These are phyloP conservation scores for Brachypodius melanocephalos DNA, from an alignment of 2,113 vertebrate genomes.

Conservation along the genomic window DNA sequence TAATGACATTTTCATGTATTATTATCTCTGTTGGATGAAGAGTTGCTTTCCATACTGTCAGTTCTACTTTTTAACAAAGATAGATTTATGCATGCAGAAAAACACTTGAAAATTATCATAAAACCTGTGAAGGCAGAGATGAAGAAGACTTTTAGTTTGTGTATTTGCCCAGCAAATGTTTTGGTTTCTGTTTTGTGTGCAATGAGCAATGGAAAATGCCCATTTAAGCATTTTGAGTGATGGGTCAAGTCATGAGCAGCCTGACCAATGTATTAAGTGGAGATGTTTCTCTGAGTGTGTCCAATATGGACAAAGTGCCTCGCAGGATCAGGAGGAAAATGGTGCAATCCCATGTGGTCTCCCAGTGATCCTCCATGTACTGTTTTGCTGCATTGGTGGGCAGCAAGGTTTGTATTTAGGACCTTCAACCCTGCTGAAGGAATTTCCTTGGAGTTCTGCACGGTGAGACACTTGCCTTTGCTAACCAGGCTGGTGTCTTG, in stretches of 20 bases:
- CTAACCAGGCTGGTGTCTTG: not conserved
- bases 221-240: not conserved
- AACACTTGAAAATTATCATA: not conserved
- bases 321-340: not conserved
- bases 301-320: not conserved
- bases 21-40: not conserved
- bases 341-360: not conserved
- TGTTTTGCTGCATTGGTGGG: not conserved
- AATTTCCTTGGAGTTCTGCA: not conserved
- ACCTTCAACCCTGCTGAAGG: not conserved
- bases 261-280: not conserved
- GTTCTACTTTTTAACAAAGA: not conserved
- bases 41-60: not conserved
- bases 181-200: not conserved
- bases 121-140: not conserved
- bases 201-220: rapidly evolving
- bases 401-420: not conserved
- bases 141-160: not conserved
- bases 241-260: not conserved
- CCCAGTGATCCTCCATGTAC: not conserved
- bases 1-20: not conserved
- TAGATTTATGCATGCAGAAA: not conserved
- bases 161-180: not conserved
- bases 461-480: not conserved
- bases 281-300: not conserved